Percentiles rank a stretch among this genome's conserved stretches.
phyloP scores from a whole-genome alignment of 2,113 vertebrate species.

The Ciconia stormi region DNA sequence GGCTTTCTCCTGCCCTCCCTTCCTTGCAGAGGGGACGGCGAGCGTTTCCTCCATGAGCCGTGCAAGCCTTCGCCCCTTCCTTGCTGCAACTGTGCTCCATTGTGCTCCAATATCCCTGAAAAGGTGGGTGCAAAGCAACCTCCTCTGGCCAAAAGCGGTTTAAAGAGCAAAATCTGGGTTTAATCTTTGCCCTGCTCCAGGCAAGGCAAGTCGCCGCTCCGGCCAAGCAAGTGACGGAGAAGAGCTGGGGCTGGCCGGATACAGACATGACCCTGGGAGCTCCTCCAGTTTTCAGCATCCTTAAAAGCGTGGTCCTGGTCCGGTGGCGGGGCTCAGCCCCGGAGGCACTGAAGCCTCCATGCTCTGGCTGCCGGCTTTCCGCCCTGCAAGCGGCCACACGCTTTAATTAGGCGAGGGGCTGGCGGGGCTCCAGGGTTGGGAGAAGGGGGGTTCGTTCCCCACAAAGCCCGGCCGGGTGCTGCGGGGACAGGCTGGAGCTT shows the following conservation, averaged over 20 bases:
- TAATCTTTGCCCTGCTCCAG: neutral
- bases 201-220: fast-evolving
- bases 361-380: neutral
- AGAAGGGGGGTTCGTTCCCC: neutral
- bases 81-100: too few species aligned
- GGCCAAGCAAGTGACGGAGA: neutral
- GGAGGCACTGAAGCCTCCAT: fast-evolving
- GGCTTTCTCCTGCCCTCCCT: neutral
- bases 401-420: neutral
- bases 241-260: fast-evolving
- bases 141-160: neutral
- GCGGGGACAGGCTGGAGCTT: neutral
- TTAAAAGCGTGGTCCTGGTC: neutral
- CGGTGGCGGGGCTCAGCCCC: fast-evolving
- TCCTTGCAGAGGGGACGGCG: neutral
- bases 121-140: neutral
- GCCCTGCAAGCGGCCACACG: neutral
- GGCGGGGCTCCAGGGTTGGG: neutral
- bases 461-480: neutral
- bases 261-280: neutral
- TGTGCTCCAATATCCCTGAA: neutral
- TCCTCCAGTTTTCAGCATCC: neutral
- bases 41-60: fast-evolving
- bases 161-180: neutral
- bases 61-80: neutral